Evolutionary conservation across 37 sponge, comb jelly and placozoan genomes (phyloP).

Genomic region (Oscarella lobularis): DNA sequence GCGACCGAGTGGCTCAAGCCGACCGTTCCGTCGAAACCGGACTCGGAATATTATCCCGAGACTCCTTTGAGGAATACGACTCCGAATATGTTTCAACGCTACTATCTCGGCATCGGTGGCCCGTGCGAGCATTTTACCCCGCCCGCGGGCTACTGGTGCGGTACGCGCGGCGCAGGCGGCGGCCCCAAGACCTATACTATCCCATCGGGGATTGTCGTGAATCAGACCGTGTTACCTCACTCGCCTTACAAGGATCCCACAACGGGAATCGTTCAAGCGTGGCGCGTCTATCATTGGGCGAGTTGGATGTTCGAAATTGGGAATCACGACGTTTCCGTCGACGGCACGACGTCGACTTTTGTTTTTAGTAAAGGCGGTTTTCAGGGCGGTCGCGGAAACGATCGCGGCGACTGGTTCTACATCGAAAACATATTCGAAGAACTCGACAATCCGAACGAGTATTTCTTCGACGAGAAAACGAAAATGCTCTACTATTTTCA

Average conservation of each 20-base stretch:
- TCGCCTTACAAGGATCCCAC: not conserved
- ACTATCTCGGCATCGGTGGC: constrained; percentile 17
- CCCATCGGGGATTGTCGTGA: constrained; percentile 13
- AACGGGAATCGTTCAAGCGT: not conserved
- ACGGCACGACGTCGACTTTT: not conserved
- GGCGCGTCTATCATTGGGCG: not conserved
- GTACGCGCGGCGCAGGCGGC: not conserved
- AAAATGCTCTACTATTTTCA: not conserved
- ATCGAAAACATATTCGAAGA: not conserved
- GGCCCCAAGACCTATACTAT: constrained; percentile 9
- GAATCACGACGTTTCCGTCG: too few species aligned
- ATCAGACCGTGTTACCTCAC: too few species aligned
- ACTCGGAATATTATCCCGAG: not conserved
- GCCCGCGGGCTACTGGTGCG: constrained; percentile 17
- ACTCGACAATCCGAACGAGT: not conserved
- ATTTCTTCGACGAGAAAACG: not conserved
- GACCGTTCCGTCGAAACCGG: constrained; percentile 2
- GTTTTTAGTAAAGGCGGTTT: not conserved
- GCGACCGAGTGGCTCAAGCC: constrained; percentile 4
- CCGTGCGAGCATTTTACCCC: constrained; percentile 9
- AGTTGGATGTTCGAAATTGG: not conserved
- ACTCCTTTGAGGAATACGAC: not conserved
- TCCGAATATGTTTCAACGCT: constrained; percentile 3
- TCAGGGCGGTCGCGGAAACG: not conserved
- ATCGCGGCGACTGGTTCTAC: not conserved